These are phyloP conservation scores for Colletes latitarsis DNA, from an alignment of 1,140 invertebrate genomes.

Conservation along the genomic window DNA sequence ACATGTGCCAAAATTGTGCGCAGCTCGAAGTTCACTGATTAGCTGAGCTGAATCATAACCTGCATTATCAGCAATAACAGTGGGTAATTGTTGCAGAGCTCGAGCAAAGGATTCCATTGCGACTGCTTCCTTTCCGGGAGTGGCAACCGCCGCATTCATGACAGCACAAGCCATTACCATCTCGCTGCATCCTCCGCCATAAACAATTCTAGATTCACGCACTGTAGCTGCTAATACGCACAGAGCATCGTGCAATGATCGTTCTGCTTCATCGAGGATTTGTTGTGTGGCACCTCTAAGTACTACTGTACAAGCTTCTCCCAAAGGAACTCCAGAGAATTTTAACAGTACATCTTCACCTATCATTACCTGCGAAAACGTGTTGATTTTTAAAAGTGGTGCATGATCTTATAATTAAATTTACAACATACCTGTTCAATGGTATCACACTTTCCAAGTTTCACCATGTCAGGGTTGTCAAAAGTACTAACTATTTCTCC, in stretches of 20 bases:
- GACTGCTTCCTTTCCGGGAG: constrained; percentile 98
- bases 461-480: constrained; percentile 94
- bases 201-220: constrained; percentile 94
- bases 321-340: constrained; percentile 96
- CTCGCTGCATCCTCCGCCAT: constrained; percentile 96
- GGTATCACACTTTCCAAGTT: constrained; percentile 95
- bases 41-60: constrained; percentile 98
- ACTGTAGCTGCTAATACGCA: constrained; percentile 98
- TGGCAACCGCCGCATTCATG: constrained; percentile 90
- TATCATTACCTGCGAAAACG: constrained; percentile 90
- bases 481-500: constrained; percentile 99
- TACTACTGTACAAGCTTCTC: constrained; percentile 98
- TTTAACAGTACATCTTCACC: constrained; percentile 98
- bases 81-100: constrained; percentile 94
- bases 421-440: constrained; percentile 91
- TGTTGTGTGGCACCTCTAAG: constrained; percentile 99
- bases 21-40: constrained; percentile 93
- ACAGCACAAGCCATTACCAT: constrained; percentile 98
- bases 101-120: constrained; percentile 98
- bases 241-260: constrained; percentile 98
- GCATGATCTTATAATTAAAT: background rate
- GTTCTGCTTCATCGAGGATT: constrained; percentile 99
- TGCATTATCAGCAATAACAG: constrained; percentile 98
- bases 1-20: constrained; percentile 89
- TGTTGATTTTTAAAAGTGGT: constrained; percentile 4